phyloP scores from a whole-genome alignment of 2,113 vertebrate species.

The Oreocharis arfaki region DNA sequence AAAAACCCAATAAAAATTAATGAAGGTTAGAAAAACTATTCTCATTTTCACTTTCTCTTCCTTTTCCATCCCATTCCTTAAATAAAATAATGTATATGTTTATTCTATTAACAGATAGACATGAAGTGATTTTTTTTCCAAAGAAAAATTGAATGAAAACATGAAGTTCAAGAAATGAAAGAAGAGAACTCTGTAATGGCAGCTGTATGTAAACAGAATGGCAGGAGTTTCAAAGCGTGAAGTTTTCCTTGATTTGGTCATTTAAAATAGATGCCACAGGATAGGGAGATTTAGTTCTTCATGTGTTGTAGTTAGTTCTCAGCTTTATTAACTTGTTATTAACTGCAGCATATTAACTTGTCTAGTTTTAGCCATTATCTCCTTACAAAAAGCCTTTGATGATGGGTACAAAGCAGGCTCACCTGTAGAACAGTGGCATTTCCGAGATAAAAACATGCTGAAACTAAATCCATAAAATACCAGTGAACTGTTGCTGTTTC shows the following conservation, averaged over 20 bases:
- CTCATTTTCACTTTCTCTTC: fast-evolving
- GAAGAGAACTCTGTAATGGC: not conserved
- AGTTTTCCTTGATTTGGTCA: not conserved
- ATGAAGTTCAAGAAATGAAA: not conserved
- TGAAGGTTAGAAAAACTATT: not conserved
- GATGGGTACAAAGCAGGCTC: not conserved
- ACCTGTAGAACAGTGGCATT: not conserved
- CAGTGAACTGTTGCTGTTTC: not conserved
- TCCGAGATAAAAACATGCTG: not conserved
- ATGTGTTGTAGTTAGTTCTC: not conserved
- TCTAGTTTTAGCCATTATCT: not conserved
- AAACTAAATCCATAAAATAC: not conserved
- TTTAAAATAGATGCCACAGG: not conserved
- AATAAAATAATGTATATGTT: not conserved
- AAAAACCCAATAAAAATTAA: not conserved
- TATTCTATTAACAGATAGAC: not conserved
- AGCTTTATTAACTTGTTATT: not conserved
- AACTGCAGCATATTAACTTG: not conserved
- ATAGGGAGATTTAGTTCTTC: not conserved
- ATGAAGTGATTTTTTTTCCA: not conserved
- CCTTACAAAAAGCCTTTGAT: not conserved
- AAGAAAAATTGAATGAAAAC: not conserved
- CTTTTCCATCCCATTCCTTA: not conserved
- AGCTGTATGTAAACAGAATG: not conserved
- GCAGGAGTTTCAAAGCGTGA: not conserved